Percentiles rank a stretch among this genome's conserved stretches.
Evolutionary conservation across 2,888 invertebrate species (phyloP).

Genomic region (Caenorhabditis becei): DNA sequence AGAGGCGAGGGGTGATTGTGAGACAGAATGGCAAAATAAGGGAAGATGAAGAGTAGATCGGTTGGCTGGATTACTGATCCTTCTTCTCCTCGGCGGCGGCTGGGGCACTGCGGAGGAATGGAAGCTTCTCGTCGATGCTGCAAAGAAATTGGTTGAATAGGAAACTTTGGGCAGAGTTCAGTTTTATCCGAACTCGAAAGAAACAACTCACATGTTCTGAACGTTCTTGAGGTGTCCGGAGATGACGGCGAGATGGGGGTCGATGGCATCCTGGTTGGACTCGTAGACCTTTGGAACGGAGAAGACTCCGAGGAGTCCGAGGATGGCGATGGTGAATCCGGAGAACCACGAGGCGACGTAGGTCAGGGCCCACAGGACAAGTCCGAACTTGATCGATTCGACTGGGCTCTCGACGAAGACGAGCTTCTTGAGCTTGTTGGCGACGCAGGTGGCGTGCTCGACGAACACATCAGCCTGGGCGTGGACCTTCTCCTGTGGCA

Average conservation of each 20-base stretch:
- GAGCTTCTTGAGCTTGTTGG: slow-evolving; percentile 91
- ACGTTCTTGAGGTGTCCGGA: slow-evolving; percentile 78
- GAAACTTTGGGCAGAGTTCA: too few species aligned
- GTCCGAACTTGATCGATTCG: slow-evolving; percentile 90
- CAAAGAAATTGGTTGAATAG: slow-evolving; percentile 30
- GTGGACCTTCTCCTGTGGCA: slow-evolving; percentile 94
- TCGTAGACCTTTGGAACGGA: slow-evolving; percentile 80
- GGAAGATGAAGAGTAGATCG: slow-evolving; percentile 7
- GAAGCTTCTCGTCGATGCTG: slow-evolving; percentile 79
- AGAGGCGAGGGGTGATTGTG: slow-evolving; percentile 20
- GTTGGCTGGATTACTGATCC: slow-evolving; percentile 67
- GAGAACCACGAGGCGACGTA: slow-evolving; percentile 99
- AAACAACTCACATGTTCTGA: slow-evolving; percentile 74
- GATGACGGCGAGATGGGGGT: slow-evolving; percentile 76
- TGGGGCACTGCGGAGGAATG: slow-evolving; percentile 76
- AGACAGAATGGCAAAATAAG: slow-evolving; percentile 33
- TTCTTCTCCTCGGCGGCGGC: slow-evolving; percentile 71
- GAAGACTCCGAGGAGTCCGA: slow-evolving; percentile 84
- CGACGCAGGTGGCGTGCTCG: slow-evolving; percentile 90
- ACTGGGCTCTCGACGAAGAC: slow-evolving; percentile 97
- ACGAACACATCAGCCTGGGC: slow-evolving; percentile 91
- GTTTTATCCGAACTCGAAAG: neutral
- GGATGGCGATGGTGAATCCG: slow-evolving; percentile 97
- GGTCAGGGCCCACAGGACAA: slow-evolving; percentile 95
- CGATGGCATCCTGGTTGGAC: slow-evolving; percentile 80